A percentile compares a stretch with the other conserved stretches of the same genome.
Conservation (phyloP, 2,797 vertebrate genomes). For the Oryzias sinensis region DNA sequence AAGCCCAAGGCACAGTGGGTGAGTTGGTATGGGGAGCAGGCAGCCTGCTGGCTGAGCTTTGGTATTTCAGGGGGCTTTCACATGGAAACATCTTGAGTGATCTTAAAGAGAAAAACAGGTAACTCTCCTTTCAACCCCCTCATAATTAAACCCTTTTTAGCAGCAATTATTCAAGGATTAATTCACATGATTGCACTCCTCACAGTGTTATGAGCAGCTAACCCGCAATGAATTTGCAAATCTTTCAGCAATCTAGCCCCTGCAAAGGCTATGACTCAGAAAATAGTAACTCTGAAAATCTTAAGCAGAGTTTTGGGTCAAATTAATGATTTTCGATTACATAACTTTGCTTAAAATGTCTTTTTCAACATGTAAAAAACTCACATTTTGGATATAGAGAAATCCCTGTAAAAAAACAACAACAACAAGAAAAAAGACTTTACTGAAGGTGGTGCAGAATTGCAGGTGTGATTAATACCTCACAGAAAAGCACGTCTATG, state of each 20-base stretch:
- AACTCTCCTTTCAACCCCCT: background rate
- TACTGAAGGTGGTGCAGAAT: background rate
- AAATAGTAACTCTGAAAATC: too few species aligned
- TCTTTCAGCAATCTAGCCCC: too few species aligned
- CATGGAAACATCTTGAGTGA: background rate
- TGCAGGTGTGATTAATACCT: background rate
- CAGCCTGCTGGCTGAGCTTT: constrained; percentile 5
- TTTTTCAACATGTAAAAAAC: too few species aligned
- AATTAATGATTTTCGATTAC: too few species aligned
- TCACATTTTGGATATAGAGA: too few species aligned
- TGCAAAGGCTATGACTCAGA: too few species aligned
- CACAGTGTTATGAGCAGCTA: background rate
- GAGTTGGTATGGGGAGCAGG: constrained; percentile 13
- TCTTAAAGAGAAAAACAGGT: background rate
- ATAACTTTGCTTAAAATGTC: too few species aligned
- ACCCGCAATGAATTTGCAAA: background rate
- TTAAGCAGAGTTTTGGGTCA: too few species aligned
- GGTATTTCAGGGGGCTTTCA: constrained; percentile 2
- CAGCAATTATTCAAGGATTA: constrained; percentile 4
- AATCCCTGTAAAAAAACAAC: too few species aligned
- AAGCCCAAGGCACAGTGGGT: constrained; percentile 32
- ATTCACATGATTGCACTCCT: background rate
- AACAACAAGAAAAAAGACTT: too few species aligned
- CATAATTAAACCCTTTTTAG: background rate
- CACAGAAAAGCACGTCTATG: background rate